Evolutionary conservation across 1,140 invertebrate species (phyloP), one percentile per base, ranked within the genome.

Genomic region (Drosophila dunni): DNA sequence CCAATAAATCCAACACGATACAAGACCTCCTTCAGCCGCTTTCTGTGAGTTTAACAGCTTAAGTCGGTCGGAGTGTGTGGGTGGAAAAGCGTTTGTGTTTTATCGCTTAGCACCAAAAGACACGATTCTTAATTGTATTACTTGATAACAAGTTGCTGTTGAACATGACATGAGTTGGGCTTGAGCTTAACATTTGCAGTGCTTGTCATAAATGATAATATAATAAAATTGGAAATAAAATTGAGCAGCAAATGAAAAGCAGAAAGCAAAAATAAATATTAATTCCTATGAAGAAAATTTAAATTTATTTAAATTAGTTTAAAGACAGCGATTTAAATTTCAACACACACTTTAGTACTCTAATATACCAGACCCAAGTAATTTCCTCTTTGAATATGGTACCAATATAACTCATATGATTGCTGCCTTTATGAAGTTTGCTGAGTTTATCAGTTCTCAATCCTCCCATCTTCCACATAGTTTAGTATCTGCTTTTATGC

Each of bases 61-160:
- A 29, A 40, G 38, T 40, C 38, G 0, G 38, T 11, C 1, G 38
- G 20, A 33, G 50, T 40, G 61, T 61, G 45, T 40, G 15, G 42
- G 36, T 65, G n/a, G 11, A 10, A 8, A 17, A 3, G 42, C 36
- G n/a, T 2, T 9, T 13, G 17, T 8, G 20, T 20, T 45, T 48
- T 56, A 33, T 42, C 24, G 17, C 54, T 42, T 68, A 40, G 44
- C 17, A 50, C 57, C 65, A 62, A 7, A 34, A 34, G 62, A 78
- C 75, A 81, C 34, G 63, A 71, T 65, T 86, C 80, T 78, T 86
- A 86, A 86, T 85, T 86, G 70, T 70, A 86, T 85, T 86, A 75
- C 45, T 42, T 13, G 51, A 46, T 44, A 58, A 62, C 54, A 66
- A 62, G 74, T 38, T 71, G 65, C 78, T 71, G 65, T 86, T 66